These are phyloP conservation scores for Alexandromys fortis DNA, from an alignment of 2,113 vertebrate species.

Conservation along the genomic window DNA sequence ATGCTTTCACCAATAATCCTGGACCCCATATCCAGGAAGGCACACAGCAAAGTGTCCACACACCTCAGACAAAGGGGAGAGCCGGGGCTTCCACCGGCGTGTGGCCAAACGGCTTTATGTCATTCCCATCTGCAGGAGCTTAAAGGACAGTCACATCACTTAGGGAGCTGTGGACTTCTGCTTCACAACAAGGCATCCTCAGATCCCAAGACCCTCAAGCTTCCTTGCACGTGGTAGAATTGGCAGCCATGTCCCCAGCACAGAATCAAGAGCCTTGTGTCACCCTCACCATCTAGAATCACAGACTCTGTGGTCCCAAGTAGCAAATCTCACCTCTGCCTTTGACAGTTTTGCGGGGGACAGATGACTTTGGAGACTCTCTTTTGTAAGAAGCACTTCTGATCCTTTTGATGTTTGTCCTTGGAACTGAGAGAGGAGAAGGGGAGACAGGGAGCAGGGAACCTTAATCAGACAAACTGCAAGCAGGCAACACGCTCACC, in stretches of 20 bases:
- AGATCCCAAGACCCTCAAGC: too few relatives aligned
- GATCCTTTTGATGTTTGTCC: not conserved
- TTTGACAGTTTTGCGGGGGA: not conserved
- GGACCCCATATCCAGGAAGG: not conserved
- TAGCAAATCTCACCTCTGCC: constrained; percentile 70
- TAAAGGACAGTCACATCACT: not conserved
- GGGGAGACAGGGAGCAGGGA: not conserved
- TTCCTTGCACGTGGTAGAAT: not conserved
- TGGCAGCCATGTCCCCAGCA: not conserved
- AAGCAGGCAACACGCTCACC: too few relatives aligned
- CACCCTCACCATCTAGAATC: not conserved
- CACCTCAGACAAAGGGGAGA: not conserved
- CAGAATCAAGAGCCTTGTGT: not conserved
- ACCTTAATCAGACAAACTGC: not conserved
- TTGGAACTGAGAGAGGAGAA: constrained; percentile 52
- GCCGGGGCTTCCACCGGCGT: too few relatives aligned
- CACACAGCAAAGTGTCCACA: rapidly evolving
- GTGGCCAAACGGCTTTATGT: not conserved
- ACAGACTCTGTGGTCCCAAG: rapidly evolving
- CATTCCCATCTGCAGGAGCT: not conserved
- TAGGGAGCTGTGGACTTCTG: rapidly evolving
- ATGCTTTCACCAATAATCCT: not conserved
- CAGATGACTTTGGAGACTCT: not conserved
- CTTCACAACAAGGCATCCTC: not conserved
- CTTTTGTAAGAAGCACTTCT: constrained; percentile 48